Evolutionary conservation across 1,140 invertebrate genomes (phyloP), one percentile per base, ranked within the genome.

Genomic region (Tachypleus tridentatus): DNA sequence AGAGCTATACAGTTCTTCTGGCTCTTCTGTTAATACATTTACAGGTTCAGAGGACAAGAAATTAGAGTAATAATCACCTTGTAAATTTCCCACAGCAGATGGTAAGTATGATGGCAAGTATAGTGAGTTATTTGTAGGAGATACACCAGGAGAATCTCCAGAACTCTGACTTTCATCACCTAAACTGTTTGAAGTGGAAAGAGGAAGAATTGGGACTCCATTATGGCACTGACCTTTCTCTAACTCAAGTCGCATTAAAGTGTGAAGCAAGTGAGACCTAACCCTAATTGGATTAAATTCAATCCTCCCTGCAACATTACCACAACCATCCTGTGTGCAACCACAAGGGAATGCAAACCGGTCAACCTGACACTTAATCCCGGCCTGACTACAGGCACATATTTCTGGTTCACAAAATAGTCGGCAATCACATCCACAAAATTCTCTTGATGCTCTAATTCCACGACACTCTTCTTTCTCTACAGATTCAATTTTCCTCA

Each of bases 291-390:
- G 93, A 78, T 98, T 97, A 72, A 98, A 98, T 76, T 98, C 95
- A 66, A 97, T 91, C 63, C 96, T 82, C 5, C 96, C 96, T 61
- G 86, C 86, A 4, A 85, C 85, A 77, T 99, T 99, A 51, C 85
- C 88, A 77, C 96, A 99, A 59, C 91, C 91, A 72, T 97, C 93
- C 67, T 89, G 85, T 1, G 89, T 87, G 78, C 96, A 99, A 47
- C 93, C 92, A 77, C 96, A 98, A 0, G 96, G 96, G 77, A 98
- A 98, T 73, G 91, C 94, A 57, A 93, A 81, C 67, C 94, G 83
- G 79, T 98, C 94, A 47, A 98, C 86, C 82, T 96, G 93, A 76
- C 93, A 98, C 79, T 97, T 95, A 66, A 98, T 97, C 49, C 93
- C 94, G 60, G 89, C 90, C 74, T 90, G 83, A 75, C 89, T 91